Percentiles rank a stretch among this genome's conserved stretches.
phyloP scores from a whole-genome alignment of 1,140 invertebrate species.

The Lucilia sericata region DNA sequence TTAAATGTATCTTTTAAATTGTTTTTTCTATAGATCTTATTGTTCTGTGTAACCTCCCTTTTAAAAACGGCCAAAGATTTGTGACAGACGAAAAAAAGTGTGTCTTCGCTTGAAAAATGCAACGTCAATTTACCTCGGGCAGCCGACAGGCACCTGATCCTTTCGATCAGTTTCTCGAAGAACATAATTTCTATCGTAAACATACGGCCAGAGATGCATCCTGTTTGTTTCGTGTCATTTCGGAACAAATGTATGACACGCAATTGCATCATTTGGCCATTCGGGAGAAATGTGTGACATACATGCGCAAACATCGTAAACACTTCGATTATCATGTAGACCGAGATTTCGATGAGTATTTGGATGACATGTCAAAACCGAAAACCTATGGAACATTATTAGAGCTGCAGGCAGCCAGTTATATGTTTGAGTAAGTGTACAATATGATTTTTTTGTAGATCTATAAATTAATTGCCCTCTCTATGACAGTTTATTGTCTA shows the following conservation, averaged over 20 bases:
- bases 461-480: too few species aligned
- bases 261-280: conserved; percentile 81
- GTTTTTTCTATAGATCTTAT: not conserved
- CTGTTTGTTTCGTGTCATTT: conserved; percentile 85
- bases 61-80: not conserved
- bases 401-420: conserved; percentile 79
- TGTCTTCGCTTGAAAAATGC: conserved; percentile 33
- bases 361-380: conserved; percentile 76
- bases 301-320: conserved; percentile 74
- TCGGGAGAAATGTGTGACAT: conserved; percentile 78
- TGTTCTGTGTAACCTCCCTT: not conserved
- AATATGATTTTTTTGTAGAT: too few species aligned
- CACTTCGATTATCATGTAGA: conserved; percentile 65
- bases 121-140: conserved; percentile 64
- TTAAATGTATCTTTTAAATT: not conserved
- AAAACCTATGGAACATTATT: conserved; percentile 77
- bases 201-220: conserved; percentile 85
- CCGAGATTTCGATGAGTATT: conserved; percentile 74
- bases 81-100: not conserved
- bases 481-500: too few species aligned
- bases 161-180: conserved; percentile 82
- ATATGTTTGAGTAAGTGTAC: conserved; percentile 74
- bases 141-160: conserved; percentile 67
- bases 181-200: conserved; percentile 84
- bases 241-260: conserved; percentile 86